These are phyloP conservation scores for Lapara coniferarum DNA, from an alignment of 2,888 invertebrate genomes.

Conservation along the genomic window DNA sequence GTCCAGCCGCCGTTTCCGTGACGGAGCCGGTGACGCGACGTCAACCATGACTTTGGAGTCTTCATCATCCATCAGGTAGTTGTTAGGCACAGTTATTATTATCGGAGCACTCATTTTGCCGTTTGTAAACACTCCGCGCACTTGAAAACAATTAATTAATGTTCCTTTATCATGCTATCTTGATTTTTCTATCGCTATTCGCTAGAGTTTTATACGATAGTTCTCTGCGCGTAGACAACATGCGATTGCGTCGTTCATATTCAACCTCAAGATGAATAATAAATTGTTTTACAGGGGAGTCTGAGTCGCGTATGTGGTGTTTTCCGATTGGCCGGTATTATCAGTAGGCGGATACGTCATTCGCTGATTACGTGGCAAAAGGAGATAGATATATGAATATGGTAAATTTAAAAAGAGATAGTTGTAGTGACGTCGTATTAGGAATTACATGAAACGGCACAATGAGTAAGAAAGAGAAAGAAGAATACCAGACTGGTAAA, in stretches of 20 bases:
- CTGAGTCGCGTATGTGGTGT: constrained; percentile 68
- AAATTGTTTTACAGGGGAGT: constrained; percentile 52
- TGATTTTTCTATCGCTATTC: constrained; percentile 48
- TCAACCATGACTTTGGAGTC: constrained; percentile 65
- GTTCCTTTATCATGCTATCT: constrained; percentile 64
- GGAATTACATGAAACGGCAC: constrained; percentile 26
- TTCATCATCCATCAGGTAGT: constrained; percentile 72
- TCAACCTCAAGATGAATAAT: constrained; percentile 62
- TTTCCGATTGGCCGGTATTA: constrained; percentile 59
- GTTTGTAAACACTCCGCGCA: constrained; percentile 50
- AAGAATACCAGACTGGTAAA: not conserved
- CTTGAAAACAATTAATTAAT: constrained; percentile 48
- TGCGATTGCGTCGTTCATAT: constrained; percentile 72
- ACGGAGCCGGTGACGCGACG: constrained; percentile 60
- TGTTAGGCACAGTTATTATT: constrained; percentile 79
- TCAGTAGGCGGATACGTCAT: constrained; percentile 50
- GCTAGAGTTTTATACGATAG: constrained; percentile 61
- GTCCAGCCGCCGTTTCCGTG: constrained; percentile 89
- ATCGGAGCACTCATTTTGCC: constrained; percentile 78
- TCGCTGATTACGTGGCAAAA: constrained; percentile 43
- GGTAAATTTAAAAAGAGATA: constrained; percentile 36
- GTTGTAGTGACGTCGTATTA: constrained; percentile 28
- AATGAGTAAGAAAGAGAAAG: constrained; percentile 26
- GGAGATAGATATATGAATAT: constrained; percentile 32
- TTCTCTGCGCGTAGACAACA: constrained; percentile 56